phyloP scores from a whole-genome alignment of 1,140 invertebrate species.

The Drosophila nannoptera region DNA sequence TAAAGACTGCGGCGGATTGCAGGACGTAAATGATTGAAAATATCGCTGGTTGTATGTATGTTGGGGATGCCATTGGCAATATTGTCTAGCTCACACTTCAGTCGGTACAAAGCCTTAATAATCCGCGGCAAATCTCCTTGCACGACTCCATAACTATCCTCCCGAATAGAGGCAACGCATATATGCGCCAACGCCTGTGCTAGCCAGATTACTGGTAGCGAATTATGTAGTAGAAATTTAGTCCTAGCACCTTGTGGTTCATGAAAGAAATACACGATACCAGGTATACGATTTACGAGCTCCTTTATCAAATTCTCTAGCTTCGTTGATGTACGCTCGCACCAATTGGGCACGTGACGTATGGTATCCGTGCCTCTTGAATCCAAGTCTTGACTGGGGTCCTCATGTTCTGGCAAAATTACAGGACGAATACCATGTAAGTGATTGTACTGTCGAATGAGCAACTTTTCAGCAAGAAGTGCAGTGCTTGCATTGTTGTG shows the following conservation, averaged over 20 bases:
- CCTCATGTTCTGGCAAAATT: background rate
- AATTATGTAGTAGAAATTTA: slow-evolving; percentile 82
- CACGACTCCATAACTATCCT: slow-evolving; percentile 89
- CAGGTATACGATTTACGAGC: slow-evolving; percentile 81
- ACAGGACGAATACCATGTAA: slow-evolving; percentile 79
- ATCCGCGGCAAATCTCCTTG: slow-evolving; percentile 87
- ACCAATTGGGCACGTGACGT: slow-evolving; percentile 66
- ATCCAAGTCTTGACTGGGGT: slow-evolving; percentile 2
- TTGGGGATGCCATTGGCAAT: slow-evolving; percentile 83
- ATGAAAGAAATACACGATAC: slow-evolving; percentile 85
- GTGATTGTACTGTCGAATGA: slow-evolving; percentile 76
- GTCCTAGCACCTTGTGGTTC: slow-evolving; percentile 85
- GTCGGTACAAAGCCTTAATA: slow-evolving; percentile 83
- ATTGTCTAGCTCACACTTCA: slow-evolving; percentile 86
- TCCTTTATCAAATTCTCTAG: slow-evolving; percentile 56
- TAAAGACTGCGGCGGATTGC: slow-evolving; percentile 87
- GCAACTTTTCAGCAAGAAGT: slow-evolving; percentile 59
- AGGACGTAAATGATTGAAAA: slow-evolving; percentile 82
- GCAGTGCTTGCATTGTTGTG: slow-evolving; percentile 40
- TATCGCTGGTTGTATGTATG: slow-evolving; percentile 81
- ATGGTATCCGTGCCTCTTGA: slow-evolving; percentile 16
- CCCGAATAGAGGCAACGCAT: slow-evolving; percentile 83
- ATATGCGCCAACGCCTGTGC: slow-evolving; percentile 85
- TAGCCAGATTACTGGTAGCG: slow-evolving; percentile 85
- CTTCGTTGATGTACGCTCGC: slow-evolving; percentile 77